phyloP scores from a whole-genome alignment of 2,113 vertebrate species.

The Recurvirostra avosetta region DNA sequence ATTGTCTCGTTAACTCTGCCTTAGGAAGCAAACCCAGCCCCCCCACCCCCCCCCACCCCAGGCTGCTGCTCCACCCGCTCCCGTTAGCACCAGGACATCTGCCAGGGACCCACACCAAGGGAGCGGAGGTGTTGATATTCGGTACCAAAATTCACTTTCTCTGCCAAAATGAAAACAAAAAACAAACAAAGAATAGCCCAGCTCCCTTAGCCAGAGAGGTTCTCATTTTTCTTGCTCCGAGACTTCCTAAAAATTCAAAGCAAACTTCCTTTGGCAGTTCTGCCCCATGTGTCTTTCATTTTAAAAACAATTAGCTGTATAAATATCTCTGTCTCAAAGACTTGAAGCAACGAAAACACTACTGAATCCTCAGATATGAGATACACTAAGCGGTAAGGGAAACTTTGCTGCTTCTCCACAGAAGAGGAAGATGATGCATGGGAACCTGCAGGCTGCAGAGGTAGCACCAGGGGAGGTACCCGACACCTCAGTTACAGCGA shows the following conservation, averaged over 20 bases:
- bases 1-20: background rate
- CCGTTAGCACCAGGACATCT: fast-evolving
- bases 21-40: background rate
- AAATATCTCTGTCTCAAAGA: slow-evolving; percentile 43
- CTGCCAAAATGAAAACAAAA: background rate
- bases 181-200: background rate
- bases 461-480: slow-evolving; percentile 32
- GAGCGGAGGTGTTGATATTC: background rate
- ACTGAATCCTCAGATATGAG: background rate
- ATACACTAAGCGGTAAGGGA: background rate
- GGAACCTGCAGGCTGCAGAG: background rate
- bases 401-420: background rate
- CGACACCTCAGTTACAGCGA: background rate
- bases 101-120: background rate
- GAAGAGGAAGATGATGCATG: fast-evolving
- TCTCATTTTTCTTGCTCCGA: background rate
- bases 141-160: background rate
- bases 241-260: slow-evolving; percentile 5
- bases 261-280: slow-evolving; percentile 33
- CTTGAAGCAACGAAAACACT: background rate
- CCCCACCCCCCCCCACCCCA: background rate
- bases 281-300: slow-evolving; percentile 18
- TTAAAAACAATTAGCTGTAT: slow-evolving; percentile 1
- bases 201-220: background rate
- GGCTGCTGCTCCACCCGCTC: background rate